These are phyloP conservation scores for Labeo rohita DNA, from an alignment of 2,113 vertebrate species.

Conservation along the genomic window DNA sequence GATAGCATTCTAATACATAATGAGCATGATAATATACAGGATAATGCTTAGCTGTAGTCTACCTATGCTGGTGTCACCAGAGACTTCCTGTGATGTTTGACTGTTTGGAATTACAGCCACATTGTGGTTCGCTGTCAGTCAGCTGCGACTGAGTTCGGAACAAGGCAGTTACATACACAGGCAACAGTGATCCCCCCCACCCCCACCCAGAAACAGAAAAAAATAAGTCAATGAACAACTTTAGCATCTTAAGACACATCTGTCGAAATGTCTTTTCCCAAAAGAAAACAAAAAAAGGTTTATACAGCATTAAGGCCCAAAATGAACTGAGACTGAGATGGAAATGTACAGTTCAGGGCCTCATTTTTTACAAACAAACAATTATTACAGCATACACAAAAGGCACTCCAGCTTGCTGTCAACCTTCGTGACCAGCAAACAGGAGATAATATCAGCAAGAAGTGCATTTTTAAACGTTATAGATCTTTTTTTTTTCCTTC, in stretches of 20 bases:
- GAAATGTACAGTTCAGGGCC: conserved; percentile 74
- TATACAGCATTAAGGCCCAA: conserved; percentile 69
- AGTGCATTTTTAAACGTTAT: conserved; percentile 76
- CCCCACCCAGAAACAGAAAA: conserved; percentile 64
- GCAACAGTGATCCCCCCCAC: conserved; percentile 77
- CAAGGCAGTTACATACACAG: conserved; percentile 82
- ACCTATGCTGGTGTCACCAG: conserved; percentile 73
- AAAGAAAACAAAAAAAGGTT: conserved; percentile 28
- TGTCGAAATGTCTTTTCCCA: conserved; percentile 64
- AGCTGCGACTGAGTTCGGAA: conserved; percentile 75
- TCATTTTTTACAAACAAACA: conserved; percentile 65
- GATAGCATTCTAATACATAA: conserved; percentile 46
- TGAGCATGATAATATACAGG: conserved; percentile 17
- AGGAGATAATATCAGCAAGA: conserved; percentile 74
- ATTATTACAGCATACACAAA: conserved; percentile 77
- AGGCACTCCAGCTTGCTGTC: conserved; percentile 69
- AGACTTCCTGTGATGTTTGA: conserved; percentile 52
- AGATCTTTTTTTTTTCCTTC: conserved; percentile 61
- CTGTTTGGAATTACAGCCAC: conserved; percentile 50
- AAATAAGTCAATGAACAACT: conserved; percentile 50
- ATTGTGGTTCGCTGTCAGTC: conserved; percentile 73
- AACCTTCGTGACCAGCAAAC: conserved; percentile 63
- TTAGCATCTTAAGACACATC: conserved; percentile 63
- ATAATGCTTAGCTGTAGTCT: conserved; percentile 52
- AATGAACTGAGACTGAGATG: conserved; percentile 66